A percentile compares a stretch with the other conserved stretches of the same genome.
Conservation (phyloP, 2,797 vertebrate species). For the Setipinna tenuifilis region DNA sequence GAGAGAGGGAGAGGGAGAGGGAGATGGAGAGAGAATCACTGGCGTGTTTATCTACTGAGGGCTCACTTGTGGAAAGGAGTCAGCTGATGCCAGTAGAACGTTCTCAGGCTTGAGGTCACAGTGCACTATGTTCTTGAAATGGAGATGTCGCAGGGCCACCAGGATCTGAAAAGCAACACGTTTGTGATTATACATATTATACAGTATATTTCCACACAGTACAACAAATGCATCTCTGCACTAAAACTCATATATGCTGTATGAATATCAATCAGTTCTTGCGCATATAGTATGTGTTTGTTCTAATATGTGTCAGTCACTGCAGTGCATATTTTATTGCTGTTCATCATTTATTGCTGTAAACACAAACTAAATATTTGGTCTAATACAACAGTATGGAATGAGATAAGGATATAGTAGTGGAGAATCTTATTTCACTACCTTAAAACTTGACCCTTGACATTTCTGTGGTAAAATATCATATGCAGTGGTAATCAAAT, state of each 20-base stretch:
- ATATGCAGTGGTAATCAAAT: background rate
- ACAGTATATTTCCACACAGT: background rate
- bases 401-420: too few species aligned
- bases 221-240: background rate
- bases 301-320: too few species aligned
- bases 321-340: too few species aligned
- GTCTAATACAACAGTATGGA: too few species aligned
- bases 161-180: conserved; percentile 80
- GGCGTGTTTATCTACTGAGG: background rate
- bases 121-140: conserved; percentile 98
- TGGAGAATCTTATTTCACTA: too few species aligned
- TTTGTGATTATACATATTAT: background rate
- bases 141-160: conserved; percentile 92
- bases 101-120: conserved; percentile 98
- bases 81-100: conserved; percentile 89
- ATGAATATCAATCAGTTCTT: too few species aligned
- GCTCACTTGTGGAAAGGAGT: conserved; percentile 91
- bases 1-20: background rate
- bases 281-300: too few species aligned
- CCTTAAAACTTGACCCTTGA: too few species aligned
- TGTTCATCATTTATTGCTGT: background rate
- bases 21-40: background rate
- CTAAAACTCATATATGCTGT: background rate
- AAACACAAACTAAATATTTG: background rate
- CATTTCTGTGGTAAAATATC: background rate